Conservation (phyloP, 2,888 invertebrate species). For the Fragum whitleyi region DNA sequence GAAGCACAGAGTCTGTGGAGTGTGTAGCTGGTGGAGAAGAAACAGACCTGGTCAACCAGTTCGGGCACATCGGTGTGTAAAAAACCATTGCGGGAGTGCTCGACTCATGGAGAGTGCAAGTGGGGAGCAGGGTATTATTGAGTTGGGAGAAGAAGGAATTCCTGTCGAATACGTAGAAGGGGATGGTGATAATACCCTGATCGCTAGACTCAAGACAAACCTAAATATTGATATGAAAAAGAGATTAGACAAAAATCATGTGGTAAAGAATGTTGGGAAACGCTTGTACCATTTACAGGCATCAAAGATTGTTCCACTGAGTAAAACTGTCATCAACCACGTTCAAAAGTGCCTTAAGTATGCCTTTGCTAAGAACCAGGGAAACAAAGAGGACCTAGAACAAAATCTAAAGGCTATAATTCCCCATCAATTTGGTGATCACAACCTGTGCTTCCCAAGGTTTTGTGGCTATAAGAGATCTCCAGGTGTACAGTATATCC, state of each 20-base stretch:
- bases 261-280: slow-evolving; percentile 29
- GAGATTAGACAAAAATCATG: too few species aligned
- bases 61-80: too few species aligned
- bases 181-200: slow-evolving; percentile 31
- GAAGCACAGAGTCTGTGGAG: too few species aligned
- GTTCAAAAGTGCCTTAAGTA: slow-evolving; percentile 46
- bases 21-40: too few species aligned
- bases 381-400: slow-evolving; percentile 32
- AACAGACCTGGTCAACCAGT: too few species aligned
- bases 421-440: slow-evolving; percentile 58
- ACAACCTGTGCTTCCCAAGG: slow-evolving; percentile 33
- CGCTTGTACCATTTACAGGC: slow-evolving; percentile 6
- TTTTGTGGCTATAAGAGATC: slow-evolving; percentile 58
- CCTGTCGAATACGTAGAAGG: slow-evolving; percentile 32
- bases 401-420: slow-evolving; percentile 44
- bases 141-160: slow-evolving; percentile 14
- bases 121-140: slow-evolving; percentile 13
- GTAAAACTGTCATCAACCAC: slow-evolving; percentile 38
- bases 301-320: slow-evolving; percentile 32
- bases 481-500: slow-evolving; percentile 31
- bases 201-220: slow-evolving; percentile 30
- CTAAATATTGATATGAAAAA: slow-evolving; percentile 33
- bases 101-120: too few species aligned
- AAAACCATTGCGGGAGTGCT: too few species aligned
- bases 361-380: slow-evolving; percentile 49